phyloP scores from a whole-genome alignment of 1,140 invertebrate species.

The Diachasmimorpha longicaudata region DNA sequence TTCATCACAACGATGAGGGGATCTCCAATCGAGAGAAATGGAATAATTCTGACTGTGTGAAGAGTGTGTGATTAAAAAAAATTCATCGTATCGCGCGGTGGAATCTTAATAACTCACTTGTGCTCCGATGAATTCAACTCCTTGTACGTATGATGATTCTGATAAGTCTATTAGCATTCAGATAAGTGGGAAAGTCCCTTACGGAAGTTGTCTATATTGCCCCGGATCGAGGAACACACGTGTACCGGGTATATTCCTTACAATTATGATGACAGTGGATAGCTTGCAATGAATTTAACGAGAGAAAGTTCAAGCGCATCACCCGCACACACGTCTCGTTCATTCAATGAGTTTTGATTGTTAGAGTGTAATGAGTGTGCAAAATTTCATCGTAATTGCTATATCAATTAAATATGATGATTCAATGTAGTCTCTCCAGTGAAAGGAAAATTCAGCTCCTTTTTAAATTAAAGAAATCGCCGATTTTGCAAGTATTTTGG shows the following conservation, averaged over 20 bases:
- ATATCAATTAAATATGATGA: background rate
- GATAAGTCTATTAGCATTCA: conserved; percentile 8
- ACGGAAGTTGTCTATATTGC: conserved; percentile 8
- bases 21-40: background rate
- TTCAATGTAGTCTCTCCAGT: background rate
- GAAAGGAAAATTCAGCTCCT: background rate
- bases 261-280: conserved; percentile 10
- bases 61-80: background rate
- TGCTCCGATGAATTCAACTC: background rate
- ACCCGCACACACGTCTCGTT: background rate
- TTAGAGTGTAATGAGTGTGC: background rate
- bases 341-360: background rate
- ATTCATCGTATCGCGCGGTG: background rate
- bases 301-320: conserved; percentile 14
- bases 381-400: background rate
- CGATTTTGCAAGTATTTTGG: no score
- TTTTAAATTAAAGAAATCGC: background rate
- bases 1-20: background rate
- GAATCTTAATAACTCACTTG: background rate
- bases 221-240: background rate
- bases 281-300: conserved; percentile 9
- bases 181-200: conserved; percentile 12
- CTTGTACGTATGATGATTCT: background rate
- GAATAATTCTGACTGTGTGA: background rate
- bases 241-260: background rate